Percentiles rank a stretch among this genome's conserved stretches.
These are phyloP conservation scores for Cacatua alba DNA, from an alignment of 2,113 vertebrate species.

Conservation along the genomic window DNA sequence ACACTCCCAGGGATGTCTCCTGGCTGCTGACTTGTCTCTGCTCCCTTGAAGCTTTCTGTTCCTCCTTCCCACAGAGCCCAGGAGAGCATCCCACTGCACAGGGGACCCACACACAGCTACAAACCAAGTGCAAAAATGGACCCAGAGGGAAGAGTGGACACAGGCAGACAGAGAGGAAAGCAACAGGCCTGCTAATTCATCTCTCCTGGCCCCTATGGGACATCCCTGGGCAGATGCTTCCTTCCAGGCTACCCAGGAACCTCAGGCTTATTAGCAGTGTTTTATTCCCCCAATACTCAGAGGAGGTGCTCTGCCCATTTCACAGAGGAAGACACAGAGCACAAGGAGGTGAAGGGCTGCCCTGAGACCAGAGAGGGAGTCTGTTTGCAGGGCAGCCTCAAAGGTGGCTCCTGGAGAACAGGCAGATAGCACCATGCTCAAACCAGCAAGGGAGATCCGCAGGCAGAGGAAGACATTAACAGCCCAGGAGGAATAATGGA, in stretches of 20 bases:
- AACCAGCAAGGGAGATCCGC: not conserved
- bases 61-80: not conserved
- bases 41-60: not conserved
- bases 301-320: not conserved
- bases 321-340: not conserved
- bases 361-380: not conserved
- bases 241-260: not conserved
- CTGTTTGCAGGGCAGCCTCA: not conserved
- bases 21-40: not conserved
- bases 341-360: not conserved
- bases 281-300: not conserved
- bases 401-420: accelerated
- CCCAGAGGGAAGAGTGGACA: not conserved
- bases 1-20: not conserved
- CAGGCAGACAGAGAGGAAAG: not conserved
- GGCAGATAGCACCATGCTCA: not conserved
- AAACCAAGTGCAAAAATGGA: not conserved
- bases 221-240: not conserved
- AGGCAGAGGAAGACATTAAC: not conserved
- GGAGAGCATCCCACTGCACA: not conserved
- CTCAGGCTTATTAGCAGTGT: not conserved
- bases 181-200: not conserved
- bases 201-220: not conserved
- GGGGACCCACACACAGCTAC: not conserved
- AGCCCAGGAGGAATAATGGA: not conserved